These are phyloP conservation scores for Coleophora flavipennella DNA, from an alignment of 2,888 invertebrate species.

Conservation along the genomic window DNA sequence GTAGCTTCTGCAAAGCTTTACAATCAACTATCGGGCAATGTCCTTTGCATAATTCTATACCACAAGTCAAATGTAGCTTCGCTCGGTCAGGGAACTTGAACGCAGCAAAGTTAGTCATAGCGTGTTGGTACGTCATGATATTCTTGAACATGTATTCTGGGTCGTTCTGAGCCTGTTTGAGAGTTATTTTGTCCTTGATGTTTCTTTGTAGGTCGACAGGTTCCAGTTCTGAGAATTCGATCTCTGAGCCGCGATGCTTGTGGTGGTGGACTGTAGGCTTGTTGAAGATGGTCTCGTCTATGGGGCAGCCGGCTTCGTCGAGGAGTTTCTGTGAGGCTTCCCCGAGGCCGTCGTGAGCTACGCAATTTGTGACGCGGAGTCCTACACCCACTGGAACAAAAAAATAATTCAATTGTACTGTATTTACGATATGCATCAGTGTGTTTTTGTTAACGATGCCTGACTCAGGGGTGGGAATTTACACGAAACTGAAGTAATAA, in stretches of 20 bases:
- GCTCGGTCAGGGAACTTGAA: constrained; percentile 88
- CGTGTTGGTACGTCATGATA: constrained; percentile 67
- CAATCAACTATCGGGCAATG: constrained; percentile 77
- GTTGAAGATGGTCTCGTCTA: constrained; percentile 78
- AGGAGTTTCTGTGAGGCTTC: constrained; percentile 82
- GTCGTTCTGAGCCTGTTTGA: constrained; percentile 41
- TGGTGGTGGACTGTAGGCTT: constrained; percentile 61
- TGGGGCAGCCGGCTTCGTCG: constrained; percentile 82
- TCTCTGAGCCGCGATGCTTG: constrained; percentile 45
- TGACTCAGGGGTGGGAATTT: too few species aligned
- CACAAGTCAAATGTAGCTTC: constrained; percentile 83
- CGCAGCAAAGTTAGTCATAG: constrained; percentile 79
- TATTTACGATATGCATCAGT: too few species aligned
- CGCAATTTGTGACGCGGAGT: constrained; percentile 81
- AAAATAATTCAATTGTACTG: too few species aligned
- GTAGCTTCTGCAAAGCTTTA: constrained; percentile 52
- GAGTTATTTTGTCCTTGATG: constrained; percentile 35
- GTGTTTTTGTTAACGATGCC: too few species aligned
- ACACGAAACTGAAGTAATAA: too few species aligned
- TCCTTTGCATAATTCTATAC: constrained; percentile 82
- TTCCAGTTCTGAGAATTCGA: constrained; percentile 50
- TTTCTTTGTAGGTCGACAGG: constrained; percentile 43
- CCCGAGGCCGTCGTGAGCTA: constrained; percentile 84
- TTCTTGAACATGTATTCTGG: constrained; percentile 55
- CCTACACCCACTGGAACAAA: constrained; percentile 77